A percentile compares a stretch with the other conserved stretches of the same genome.
These are phyloP conservation scores for Gracilinanus agilis DNA, from an alignment of 2,113 vertebrate genomes.

Conservation along the genomic window DNA sequence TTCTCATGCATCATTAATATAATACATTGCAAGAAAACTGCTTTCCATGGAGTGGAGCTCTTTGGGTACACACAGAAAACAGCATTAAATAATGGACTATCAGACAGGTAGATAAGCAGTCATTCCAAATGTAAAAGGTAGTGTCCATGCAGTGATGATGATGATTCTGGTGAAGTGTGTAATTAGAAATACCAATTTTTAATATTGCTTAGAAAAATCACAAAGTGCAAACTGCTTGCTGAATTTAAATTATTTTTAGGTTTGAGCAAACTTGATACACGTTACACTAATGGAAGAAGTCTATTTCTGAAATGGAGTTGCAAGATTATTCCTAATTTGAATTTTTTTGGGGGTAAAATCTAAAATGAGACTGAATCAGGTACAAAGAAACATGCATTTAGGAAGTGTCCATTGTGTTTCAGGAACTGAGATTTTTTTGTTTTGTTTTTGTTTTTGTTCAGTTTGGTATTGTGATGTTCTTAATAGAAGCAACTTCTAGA, in stretches of 20 bases:
- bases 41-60: conserved; percentile 60
- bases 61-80: conserved; percentile 54
- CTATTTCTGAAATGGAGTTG: conserved; percentile 26
- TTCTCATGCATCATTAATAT: conserved; percentile 61
- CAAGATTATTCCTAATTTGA: not conserved
- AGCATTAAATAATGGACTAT: conserved; percentile 53
- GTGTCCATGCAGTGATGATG: not conserved
- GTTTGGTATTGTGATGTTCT: not conserved
- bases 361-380: not conserved
- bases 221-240: conserved; percentile 50
- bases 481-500: not conserved
- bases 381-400: not conserved
- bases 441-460: not conserved
- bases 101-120: conserved; percentile 59
- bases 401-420: not conserved
- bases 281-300: conserved; percentile 33
- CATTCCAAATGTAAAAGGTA: conserved; percentile 36
- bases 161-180: conserved; percentile 64
- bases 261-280: conserved; percentile 40
- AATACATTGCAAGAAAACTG: conserved; percentile 53
- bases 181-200: conserved; percentile 63
- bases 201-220: conserved; percentile 61
- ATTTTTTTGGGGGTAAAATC: conserved; percentile 12
- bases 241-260: conserved; percentile 55
- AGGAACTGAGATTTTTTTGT: not conserved